phyloP scores from a whole-genome alignment of 1,140 invertebrate genomes.

The Palaemon carinicauda region DNA sequence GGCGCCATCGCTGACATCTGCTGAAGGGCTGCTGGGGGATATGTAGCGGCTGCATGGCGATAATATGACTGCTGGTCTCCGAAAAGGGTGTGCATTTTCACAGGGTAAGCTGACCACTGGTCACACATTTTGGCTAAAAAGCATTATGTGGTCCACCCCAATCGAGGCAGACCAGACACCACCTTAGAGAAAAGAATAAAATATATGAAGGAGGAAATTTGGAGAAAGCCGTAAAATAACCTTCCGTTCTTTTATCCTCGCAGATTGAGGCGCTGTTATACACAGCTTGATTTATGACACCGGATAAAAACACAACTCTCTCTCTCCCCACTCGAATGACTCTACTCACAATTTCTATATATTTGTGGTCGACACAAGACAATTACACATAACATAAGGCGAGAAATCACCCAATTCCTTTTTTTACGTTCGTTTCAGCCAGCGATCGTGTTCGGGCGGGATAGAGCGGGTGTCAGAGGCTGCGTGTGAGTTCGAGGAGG shows the following conservation, averaged over 20 bases:
- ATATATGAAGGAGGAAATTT: background rate
- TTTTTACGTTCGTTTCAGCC: no score
- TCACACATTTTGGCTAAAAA: constrained; percentile 56
- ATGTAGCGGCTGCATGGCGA: constrained; percentile 65
- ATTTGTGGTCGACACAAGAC: no score
- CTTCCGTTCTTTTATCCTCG: no score
- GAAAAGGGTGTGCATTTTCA: constrained; percentile 84
- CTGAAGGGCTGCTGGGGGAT: constrained; percentile 61
- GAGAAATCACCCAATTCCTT: no score
- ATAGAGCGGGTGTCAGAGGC: background rate
- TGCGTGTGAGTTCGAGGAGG: background rate
- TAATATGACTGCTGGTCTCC: constrained; percentile 78
- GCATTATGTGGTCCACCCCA: constrained; percentile 43
- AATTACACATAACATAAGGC: no score
- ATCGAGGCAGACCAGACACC: constrained; percentile 31
- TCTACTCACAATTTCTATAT: no score
- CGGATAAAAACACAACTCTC: no score
- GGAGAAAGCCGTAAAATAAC: background rate
- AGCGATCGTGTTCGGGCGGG: background rate
- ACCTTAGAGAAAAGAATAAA: background rate
- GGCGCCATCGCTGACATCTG: constrained; percentile 64
- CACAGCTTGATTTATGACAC: no score
- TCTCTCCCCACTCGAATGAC: no score
- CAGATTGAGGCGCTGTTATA: no score
- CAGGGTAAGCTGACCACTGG: constrained; percentile 59